A percentile compares a stretch with the other conserved stretches of the same genome.
Conservation (phyloP, 2,797 vertebrate genomes). For the Gymnocypris eckloni region DNA sequence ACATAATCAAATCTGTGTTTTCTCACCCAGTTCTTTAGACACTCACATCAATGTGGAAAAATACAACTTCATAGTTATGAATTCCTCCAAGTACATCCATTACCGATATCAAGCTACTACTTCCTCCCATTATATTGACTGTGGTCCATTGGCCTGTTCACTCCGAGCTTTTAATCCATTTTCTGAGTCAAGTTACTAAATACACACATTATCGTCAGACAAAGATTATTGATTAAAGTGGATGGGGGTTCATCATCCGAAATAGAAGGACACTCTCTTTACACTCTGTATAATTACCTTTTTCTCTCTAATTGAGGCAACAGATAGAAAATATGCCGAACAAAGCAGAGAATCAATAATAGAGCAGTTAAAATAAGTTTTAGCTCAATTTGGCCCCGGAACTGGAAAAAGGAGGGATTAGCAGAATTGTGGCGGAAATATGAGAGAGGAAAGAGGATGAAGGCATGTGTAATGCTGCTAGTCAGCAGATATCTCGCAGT, state of each 20-base stretch:
- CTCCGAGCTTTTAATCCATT: constrained; percentile 61
- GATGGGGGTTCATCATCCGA: constrained; percentile 59
- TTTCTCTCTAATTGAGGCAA: constrained; percentile 67
- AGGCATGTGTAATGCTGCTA: constrained; percentile 5
- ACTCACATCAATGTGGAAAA: background rate
- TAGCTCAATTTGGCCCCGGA: constrained; percentile 59
- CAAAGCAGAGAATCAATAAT: constrained; percentile 64
- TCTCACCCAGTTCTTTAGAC: background rate
- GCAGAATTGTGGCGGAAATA: constrained; percentile 6
- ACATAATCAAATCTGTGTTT: constrained; percentile 8
- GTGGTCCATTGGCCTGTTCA: constrained; percentile 48
- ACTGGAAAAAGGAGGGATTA: constrained; percentile 40
- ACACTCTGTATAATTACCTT: constrained; percentile 64
- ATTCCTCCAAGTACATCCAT: constrained; percentile 51
- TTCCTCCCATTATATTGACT: constrained; percentile 53
- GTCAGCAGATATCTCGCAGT: constrained; percentile 8
- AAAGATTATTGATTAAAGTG: constrained; percentile 63
- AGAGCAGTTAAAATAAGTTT: constrained; percentile 59
- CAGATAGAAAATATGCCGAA: constrained; percentile 63
- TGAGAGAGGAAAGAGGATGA: constrained; percentile 19
- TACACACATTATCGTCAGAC: constrained; percentile 62
- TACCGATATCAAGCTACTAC: constrained; percentile 56
- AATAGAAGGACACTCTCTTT: constrained; percentile 59
- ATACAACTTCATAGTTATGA: constrained; percentile 10
- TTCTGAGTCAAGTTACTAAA: constrained; percentile 63